Evolutionary conservation across 2,113 vertebrate species (phyloP), one percentile per base, ranked within the genome.

Genomic region (Peromyscus californicus): DNA sequence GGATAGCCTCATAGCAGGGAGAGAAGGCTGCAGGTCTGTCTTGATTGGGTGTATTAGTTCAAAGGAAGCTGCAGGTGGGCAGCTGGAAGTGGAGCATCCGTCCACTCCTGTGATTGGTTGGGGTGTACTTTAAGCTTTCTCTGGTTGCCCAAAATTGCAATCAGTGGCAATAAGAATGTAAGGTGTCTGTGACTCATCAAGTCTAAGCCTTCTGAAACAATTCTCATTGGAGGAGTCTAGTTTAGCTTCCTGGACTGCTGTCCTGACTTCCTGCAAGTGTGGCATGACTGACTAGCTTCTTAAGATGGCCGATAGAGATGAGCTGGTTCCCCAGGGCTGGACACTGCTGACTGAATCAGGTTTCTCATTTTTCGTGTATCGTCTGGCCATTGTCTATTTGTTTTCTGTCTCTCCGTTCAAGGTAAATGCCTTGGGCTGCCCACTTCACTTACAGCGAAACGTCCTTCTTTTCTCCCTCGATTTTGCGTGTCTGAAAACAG

Each of bases 401-500:
- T 65, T 67, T 72, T 96, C 29, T 15, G 21, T 69, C 69, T 95
- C 57, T 92, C 17, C 4, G n/a, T 36, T 94, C 26, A 90, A 80
- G 82, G 57, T 13, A 82, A 91, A 67, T 67, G 22, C 33, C 29
- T 11, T 29, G 24, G 29, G 48, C 48, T 15, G 19, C n/a, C 51
- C 76, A 80, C 36, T 33, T 94, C 22, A n/a, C 17, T 93, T 59
- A 22, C 15, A 90, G 36, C 1, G 0, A 51, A 89, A 94, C 31
- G 29, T 80, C 51, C 69, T 48, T 59, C 21, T 75, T 78, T 92
- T 13, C 29, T 70, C 65, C 31, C 13, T 11, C n/a, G 54, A 29
- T 3, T 51, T 61, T 8, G 2, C 11, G 15, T 82, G 12, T 89
- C 3, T 48, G 42, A n/a, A 91, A 89, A 51, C 45, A n/a, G 39